Evolutionary conservation across 1,140 invertebrate genomes (phyloP).

Genomic region (Listronotus bonariensis): DNA sequence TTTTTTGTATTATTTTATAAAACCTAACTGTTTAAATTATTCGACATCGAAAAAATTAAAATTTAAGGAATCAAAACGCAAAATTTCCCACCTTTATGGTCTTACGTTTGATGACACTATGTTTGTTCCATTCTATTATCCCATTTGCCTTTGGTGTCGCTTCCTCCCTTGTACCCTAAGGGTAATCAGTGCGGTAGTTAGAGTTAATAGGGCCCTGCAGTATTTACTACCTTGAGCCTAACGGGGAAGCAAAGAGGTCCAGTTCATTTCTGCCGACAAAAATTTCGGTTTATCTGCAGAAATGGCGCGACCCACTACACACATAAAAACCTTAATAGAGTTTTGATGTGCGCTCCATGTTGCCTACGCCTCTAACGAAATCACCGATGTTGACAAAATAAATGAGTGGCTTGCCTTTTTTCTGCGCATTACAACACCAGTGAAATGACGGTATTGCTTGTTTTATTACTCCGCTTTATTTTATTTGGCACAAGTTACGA

Average conservation of each 20-base stretch:
- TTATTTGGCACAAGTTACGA: conserved; percentile 15
- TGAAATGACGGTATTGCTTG: conserved; percentile 33
- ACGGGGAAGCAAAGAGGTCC: conserved; percentile 13
- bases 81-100: too few relatives aligned
- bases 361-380: conserved; percentile 32
- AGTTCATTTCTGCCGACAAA: conserved; percentile 8
- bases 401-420: conserved; percentile 35
- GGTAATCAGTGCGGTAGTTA: conserved; percentile 43
- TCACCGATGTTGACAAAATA: conserved; percentile 41
- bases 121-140: not conserved
- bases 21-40: too few relatives aligned
- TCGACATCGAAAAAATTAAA: too few relatives aligned
- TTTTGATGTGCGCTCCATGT: conserved; percentile 32
- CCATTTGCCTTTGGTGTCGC: not conserved
- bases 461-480: conserved; percentile 32
- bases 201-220: conserved; percentile 42
- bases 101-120: too few relatives aligned
- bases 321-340: conserved; percentile 39
- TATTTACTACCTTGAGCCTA: conserved; percentile 38
- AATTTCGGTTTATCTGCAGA: not conserved
- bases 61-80: too few relatives aligned
- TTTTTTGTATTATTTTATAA: too few relatives aligned
- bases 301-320: conserved; percentile 12
- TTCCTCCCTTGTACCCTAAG: conserved; percentile 17
- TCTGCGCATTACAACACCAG: conserved; percentile 29